Evolutionary conservation across 1,140 invertebrate genomes (phyloP).

Genomic region (Archegozetes longisetosus): DNA sequence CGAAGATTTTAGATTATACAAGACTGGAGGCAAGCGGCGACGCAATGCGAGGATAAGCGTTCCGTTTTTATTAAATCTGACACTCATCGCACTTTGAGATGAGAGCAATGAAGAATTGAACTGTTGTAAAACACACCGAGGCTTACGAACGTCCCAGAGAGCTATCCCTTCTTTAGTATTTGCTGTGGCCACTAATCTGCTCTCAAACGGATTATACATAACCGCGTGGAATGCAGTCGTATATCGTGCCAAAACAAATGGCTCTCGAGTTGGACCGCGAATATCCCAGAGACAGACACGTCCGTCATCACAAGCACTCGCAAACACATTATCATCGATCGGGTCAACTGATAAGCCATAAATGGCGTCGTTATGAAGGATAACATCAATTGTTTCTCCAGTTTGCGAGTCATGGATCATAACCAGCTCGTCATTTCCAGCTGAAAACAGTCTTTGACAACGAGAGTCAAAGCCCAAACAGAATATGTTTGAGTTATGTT

Average conservation of each 20-base stretch:
- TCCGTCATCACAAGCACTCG: constrained; percentile 79
- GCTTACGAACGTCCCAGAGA: constrained; percentile 71
- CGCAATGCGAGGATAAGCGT: constrained; percentile 61
- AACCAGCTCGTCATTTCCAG: constrained; percentile 76
- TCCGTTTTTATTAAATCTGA: constrained; percentile 64
- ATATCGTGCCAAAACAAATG: constrained; percentile 45
- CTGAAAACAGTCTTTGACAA: constrained; percentile 69
- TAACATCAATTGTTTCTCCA: constrained; percentile 35
- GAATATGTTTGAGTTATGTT: constrained; percentile 84
- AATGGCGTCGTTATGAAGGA: constrained; percentile 64
- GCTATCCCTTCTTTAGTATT: constrained; percentile 74
- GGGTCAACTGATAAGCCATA: constrained; percentile 75
- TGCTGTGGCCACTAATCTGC: constrained; percentile 61
- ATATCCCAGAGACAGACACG: constrained; percentile 68
- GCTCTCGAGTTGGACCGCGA: constrained; percentile 37
- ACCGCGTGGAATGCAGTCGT: constrained; percentile 69
- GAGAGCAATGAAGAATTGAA: constrained; percentile 49
- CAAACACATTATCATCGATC: constrained; percentile 58
- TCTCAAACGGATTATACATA: constrained; percentile 70
- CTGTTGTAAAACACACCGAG: constrained; percentile 40
- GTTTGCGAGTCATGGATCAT: constrained; percentile 64
- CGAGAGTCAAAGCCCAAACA: constrained; percentile 65
- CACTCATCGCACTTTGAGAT: constrained; percentile 71
- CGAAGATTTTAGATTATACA: constrained; percentile 50
- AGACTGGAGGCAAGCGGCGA: constrained; percentile 59